Percentiles rank a stretch among this genome's conserved stretches.
phyloP scores from a whole-genome alignment of 2,888 invertebrate species.

The Ellobium chinense region DNA sequence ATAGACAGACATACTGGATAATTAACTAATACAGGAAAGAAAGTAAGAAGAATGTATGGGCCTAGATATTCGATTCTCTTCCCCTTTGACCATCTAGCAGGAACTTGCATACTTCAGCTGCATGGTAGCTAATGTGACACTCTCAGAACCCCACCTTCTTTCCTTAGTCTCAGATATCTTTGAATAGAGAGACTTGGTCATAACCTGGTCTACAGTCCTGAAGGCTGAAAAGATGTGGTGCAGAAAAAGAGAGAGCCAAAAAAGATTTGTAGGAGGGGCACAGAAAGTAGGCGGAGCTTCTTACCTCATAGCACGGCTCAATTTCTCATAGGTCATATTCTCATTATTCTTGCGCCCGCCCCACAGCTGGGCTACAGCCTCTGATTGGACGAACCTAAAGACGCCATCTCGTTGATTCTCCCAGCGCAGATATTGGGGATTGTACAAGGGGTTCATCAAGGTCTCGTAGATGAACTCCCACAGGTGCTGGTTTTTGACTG shows the following conservation, averaged over 20 bases:
- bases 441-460: conserved; percentile 87
- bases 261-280: background rate
- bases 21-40: background rate
- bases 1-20: background rate
- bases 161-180: too few relatives aligned
- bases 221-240: background rate
- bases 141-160: too few relatives aligned
- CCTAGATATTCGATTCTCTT: too few relatives aligned
- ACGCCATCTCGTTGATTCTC: conserved; percentile 91
- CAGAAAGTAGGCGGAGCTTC: background rate
- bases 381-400: conserved; percentile 94
- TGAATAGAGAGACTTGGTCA: too few relatives aligned
- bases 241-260: background rate
- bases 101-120: too few relatives aligned
- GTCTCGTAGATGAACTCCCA: conserved; percentile 94
- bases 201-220: background rate
- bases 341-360: conserved; percentile 91
- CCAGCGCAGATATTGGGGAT: conserved; percentile 92
- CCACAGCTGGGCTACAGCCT: conserved; percentile 92
- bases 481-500: conserved; percentile 79
- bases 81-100: too few relatives aligned
- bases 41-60: background rate
- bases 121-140: too few relatives aligned
- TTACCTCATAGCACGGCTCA: conserved; percentile 92
- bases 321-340: conserved; percentile 95